These are phyloP conservation scores for Poeciliopsis infans DNA, from an alignment of 2,797 vertebrate genomes.

Conservation along the genomic window DNA sequence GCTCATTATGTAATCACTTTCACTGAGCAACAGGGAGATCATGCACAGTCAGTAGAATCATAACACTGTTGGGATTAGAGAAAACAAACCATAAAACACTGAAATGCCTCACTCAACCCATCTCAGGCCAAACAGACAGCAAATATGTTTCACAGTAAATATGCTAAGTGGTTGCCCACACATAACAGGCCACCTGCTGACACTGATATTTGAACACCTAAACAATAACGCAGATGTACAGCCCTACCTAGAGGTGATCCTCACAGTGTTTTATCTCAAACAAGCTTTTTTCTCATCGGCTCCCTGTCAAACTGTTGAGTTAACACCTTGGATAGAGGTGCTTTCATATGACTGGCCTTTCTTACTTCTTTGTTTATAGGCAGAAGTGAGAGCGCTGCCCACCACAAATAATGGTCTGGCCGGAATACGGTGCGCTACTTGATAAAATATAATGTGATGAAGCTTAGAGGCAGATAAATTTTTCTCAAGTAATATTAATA, in stretches of 20 bases:
- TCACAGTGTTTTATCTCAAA: conserved; percentile 16
- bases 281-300: conserved; percentile 1
- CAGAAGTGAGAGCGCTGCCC: too few species aligned
- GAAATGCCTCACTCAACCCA: conserved; percentile 24
- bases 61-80: conserved; percentile 35
- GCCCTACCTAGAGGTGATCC: conserved; percentile 22
- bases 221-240: conserved; percentile 20
- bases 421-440: too few species aligned
- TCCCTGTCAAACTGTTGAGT: conserved; percentile 27
- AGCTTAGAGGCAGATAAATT: too few species aligned
- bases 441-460: too few species aligned
- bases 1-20: conserved; percentile 50
- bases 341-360: conserved; percentile 22
- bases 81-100: conserved; percentile 43
- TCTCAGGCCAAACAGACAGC: conserved; percentile 54
- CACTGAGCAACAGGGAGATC: conserved; percentile 54
- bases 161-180: conserved; percentile 26
- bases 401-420: too few species aligned
- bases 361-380: neutral
- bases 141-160: conserved; percentile 42
- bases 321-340: conserved; percentile 8
- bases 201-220: conserved; percentile 6
- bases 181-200: conserved; percentile 22
- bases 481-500: too few species aligned
- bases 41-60: conserved; percentile 69